Base-by-base conservation (phyloP, 2,888 invertebrate genomes). In the Craniophora ligustri region DNA sequence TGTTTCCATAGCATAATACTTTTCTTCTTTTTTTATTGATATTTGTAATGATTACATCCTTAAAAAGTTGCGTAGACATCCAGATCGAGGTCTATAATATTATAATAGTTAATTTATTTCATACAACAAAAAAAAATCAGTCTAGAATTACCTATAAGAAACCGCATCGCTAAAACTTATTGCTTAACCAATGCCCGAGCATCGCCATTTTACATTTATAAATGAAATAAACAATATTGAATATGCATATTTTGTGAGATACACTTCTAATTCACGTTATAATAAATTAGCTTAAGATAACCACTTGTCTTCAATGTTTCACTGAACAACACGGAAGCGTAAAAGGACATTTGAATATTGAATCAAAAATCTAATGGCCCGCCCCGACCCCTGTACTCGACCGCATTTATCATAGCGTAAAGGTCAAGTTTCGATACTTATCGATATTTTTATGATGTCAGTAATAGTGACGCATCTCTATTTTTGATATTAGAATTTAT, bases 371-470 rank as follows among this genome's bases (percentile, higher is more conserved):
- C 50, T 76, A 49, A 42, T 81, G 75, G 84, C 89, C 85, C 62
- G 58, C 61, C 50, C 57, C 81, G 87, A 89, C 88, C 88, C 87
- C 85, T 76, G 79, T 81, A 76, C 79, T 75, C 78, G 85, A 79
- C 78, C 86, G 82, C 84, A 87, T 89, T 86, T 87, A 89, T 90
- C 88, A 85, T 81, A 75, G 70, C 55, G 74, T 76, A 89, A 91
- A 91, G 91, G 91, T 91, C 91, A 90, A 80, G 78, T 79, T 79
- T 68, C 81, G 87, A 88, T 87, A 82, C 78, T 83, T 86, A 88
- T 87, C 89, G 82, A 83, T 67, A 75, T 81, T 82, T 84, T 85
- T 85, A 84, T 86, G 88, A 88, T 87, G 89, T 88, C 87, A 89
- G 87, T 82, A 78, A 53, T 57, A 82, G 78, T 87, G 89, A 90